Base-by-base conservation (phyloP, 2,797 vertebrate species). In the Bufotes viridis region DNA sequence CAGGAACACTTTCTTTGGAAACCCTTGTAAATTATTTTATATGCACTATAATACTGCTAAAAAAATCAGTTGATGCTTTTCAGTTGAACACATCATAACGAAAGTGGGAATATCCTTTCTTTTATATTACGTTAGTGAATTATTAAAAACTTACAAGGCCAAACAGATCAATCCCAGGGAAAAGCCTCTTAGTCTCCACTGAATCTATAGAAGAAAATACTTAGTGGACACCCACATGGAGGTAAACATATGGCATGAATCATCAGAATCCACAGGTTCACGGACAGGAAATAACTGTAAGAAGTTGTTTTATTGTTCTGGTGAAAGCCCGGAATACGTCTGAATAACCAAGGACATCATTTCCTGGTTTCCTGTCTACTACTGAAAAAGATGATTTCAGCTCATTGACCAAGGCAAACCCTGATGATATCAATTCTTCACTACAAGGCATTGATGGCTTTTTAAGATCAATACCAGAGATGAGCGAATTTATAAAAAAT, bases 311-410 rank as follows among this genome's bases (percentile, higher is more conserved):
- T 55, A 65, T 34, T 9, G 24, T 24, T 60, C 24, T 34, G 26
- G 17, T 42, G 3, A 86, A 58, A 76, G 26, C 24, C 29, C 14
- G 55, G 78, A 80, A 55, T 80, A 14, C 58, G 75, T 83, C 42
- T 75, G 58, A 78, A 88, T 78, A 22, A 29, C 81, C 72, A 83
- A 87, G 81, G 87, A 78, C 55, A 8, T 61, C 17, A 53, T 61
- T 75, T 75, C 67, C 60, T 58, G 1, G 26, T 72, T 81, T 81
- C 22, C 65, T 72, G 42, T 72, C 55, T 63, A 60, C 20, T 51
- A 17, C n/a, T 70, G 60, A 74, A 10, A 42, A 42, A 14, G 24
- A 57, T 24, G 55, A n/a, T 8, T 85, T 11, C 7, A 24, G 18
- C 14, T 13, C 20, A 53, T 22, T 24, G 20, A 76, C 29, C 18